Percentiles rank a stretch among this genome's conserved stretches.
phyloP scores from a whole-genome alignment of 92 coral and sea anemone species.

The Zoanthus solanderi region DNA sequence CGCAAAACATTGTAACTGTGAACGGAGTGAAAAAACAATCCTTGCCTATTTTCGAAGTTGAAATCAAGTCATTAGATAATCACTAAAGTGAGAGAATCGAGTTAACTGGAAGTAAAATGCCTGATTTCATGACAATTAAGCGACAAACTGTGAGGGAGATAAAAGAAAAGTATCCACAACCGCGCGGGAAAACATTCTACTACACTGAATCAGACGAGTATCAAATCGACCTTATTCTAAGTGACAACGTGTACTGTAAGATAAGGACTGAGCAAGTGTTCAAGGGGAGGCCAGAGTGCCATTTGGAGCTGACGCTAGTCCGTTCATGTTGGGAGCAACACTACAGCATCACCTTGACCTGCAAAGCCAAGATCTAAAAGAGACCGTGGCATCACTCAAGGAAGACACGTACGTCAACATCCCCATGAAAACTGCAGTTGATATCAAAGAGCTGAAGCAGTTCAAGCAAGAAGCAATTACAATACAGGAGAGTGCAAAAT shows the following conservation, averaged over 20 bases:
- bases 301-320: slow-evolving; percentile 70
- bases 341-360: neutral
- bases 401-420: slow-evolving; percentile 59
- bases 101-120: slow-evolving; percentile 29
- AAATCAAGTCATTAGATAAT: too few species aligned
- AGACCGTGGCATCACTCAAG: too few species aligned
- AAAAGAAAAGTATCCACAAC: slow-evolving; percentile 51
- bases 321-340: neutral
- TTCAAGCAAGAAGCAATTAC: slow-evolving; percentile 53
- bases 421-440: slow-evolving; percentile 52
- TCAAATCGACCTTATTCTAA: too few species aligned
- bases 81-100: neutral
- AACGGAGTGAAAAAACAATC: neutral
- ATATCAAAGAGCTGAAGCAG: slow-evolving; percentile 43
- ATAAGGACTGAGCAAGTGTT: too few species aligned
- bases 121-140: slow-evolving; percentile 52
- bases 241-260: slow-evolving; percentile 44
- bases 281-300: too few species aligned
- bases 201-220: too few species aligned
- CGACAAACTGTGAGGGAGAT: slow-evolving; percentile 59
- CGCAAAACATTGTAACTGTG: neutral
- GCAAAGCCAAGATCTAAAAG: neutral
- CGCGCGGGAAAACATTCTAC: too few species aligned
- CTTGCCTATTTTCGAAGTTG: slow-evolving; percentile 53
- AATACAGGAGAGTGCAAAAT: slow-evolving; percentile 42